phyloP scores from a whole-genome alignment of 1,140 invertebrate species.

The Metopolophium dirhodum region DNA sequence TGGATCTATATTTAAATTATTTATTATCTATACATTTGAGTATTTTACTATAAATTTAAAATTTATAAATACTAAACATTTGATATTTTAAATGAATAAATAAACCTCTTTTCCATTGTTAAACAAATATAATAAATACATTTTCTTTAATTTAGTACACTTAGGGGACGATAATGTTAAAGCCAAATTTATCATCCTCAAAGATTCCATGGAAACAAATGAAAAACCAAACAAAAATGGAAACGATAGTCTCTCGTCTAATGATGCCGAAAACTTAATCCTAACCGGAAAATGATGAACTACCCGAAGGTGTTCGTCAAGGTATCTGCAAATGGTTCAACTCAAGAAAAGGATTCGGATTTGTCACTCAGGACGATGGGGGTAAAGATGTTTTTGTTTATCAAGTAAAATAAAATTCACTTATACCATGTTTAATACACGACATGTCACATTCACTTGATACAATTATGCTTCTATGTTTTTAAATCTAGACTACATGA shows the following conservation, averaged over 20 bases:
- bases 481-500: not conserved
- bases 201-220: not conserved
- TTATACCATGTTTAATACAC: not conserved
- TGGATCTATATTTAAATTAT: too few relatives aligned
- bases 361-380: constrained; percentile 86
- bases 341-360: constrained; percentile 90
- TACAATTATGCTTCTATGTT: not conserved
- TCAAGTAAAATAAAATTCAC: constrained; percentile 70
- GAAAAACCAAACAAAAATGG: constrained; percentile 29
- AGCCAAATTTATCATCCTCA: not conserved
- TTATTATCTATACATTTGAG: too few relatives aligned
- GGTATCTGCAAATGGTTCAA: constrained; percentile 94
- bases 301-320: constrained; percentile 64
- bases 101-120: not conserved
- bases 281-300: constrained; percentile 59
- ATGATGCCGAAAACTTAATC: constrained; percentile 56
- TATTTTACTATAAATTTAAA: too few relatives aligned
- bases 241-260: constrained; percentile 54
- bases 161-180: not conserved
- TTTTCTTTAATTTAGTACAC: constrained; percentile 33
- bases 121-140: not conserved
- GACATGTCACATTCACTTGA: not conserved
- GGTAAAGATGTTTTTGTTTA: constrained; percentile 90
- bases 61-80: too few relatives aligned
- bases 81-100: not conserved